These are phyloP conservation scores for Rhipidura dahli DNA, from an alignment of 2,113 vertebrate genomes.

Conservation along the genomic window DNA sequence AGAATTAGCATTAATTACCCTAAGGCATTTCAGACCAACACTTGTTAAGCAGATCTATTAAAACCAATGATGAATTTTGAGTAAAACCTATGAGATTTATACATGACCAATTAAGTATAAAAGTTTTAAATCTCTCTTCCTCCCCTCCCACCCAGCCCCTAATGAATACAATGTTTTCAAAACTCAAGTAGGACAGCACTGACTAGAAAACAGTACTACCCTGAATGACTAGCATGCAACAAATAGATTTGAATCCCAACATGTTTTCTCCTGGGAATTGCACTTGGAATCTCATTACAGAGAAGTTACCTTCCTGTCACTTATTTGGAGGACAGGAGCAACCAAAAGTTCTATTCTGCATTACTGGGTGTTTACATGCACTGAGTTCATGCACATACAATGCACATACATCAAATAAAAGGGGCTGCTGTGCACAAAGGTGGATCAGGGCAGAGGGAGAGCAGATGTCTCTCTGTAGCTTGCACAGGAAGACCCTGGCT, in stretches of 20 bases:
- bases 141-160: not conserved
- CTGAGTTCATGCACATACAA: not conserved
- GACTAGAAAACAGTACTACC: not conserved
- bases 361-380: not conserved
- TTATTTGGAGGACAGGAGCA: not conserved
- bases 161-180: not conserved
- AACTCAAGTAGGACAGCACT: not conserved
- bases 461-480: too few relatives aligned
- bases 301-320: not conserved
- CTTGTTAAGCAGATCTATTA: conserved; percentile 23
- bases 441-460: not conserved
- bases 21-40: conserved; percentile 22
- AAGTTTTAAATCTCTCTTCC: not conserved
- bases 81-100: conserved; percentile 4
- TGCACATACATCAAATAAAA: not conserved
- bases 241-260: not conserved
- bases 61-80: conserved; percentile 13
- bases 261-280: not conserved
- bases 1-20: conserved; percentile 40
- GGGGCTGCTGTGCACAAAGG: not conserved
- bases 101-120: not conserved
- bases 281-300: not conserved
- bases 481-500: too few relatives aligned
- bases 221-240: not conserved
- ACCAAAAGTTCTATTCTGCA: not conserved